A percentile compares a stretch with the other conserved stretches of the same genome.
Evolutionary conservation across 2,888 invertebrate genomes (phyloP).

Genomic region (Schizotus pectinicornis): DNA sequence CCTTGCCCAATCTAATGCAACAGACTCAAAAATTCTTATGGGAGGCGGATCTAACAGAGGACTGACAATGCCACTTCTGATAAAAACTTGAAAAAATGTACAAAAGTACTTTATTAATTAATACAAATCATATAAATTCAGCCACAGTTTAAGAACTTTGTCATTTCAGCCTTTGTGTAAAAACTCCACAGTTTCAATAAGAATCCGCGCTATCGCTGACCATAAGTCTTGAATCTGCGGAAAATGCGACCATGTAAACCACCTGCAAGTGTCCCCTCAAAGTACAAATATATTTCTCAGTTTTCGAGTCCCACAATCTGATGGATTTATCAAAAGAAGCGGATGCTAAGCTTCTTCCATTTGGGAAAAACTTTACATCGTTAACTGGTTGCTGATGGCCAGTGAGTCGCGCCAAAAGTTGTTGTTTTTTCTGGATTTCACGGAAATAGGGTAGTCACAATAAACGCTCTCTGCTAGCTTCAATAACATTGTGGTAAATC

Average conservation of each 20-base stretch:
- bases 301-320: constrained; percentile 91
- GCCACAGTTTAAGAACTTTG: constrained; percentile 92
- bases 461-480: constrained; percentile 75
- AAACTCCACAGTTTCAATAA: constrained; percentile 96
- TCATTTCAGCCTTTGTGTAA: constrained; percentile 93
- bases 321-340: constrained; percentile 99
- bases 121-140: constrained; percentile 43
- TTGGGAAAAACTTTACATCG: constrained; percentile 98
- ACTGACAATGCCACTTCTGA: too few relatives aligned
- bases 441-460: constrained; percentile 92
- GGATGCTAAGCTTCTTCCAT: constrained; percentile 90
- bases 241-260: constrained; percentile 98
- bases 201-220: constrained; percentile 98
- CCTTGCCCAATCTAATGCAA: too few relatives aligned
- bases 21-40: too few relatives aligned
- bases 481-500: constrained; percentile 47
- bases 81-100: neutral
- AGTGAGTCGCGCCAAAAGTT: constrained; percentile 88
- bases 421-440: constrained; percentile 91
- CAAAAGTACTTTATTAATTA: neutral
- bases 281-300: constrained; percentile 88
- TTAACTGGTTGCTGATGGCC: constrained; percentile 99
- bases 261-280: constrained; percentile 96
- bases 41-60: too few relatives aligned
- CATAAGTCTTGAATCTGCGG: constrained; percentile 93